Evolutionary conservation across 2,113 vertebrate genomes (phyloP), one percentile per base, ranked within the genome.

Genomic region (Regulus satrapa): DNA sequence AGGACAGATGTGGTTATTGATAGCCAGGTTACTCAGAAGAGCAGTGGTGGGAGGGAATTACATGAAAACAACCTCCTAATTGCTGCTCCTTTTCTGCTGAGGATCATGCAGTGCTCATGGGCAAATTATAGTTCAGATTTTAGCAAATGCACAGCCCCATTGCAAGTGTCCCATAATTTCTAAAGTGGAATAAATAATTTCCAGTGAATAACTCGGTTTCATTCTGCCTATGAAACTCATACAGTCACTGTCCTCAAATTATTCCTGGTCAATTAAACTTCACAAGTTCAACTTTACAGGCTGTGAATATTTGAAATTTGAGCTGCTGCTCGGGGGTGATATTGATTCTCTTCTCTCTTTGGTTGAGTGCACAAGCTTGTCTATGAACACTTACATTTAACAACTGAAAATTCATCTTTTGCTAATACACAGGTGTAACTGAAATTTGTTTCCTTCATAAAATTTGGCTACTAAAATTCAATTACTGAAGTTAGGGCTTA

Each of bases 191-290:
- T 89, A 91, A 95, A 91, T 92, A 87, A 92, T 94, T 94, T 82
- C 84, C 74, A 72, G 52, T 75, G 41, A 91, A 80, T 91, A 92
- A 91, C 43, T 79, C 7, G 0, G 36, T 51, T 78, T 55, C 51
- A 43, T 89, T 91, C 84, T 92, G 76, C 36, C 78, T 79, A 26
- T 52, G 89, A 84, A 93, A 56, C 82, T 80, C 84, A 74, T 43
- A 85, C 52, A 75, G 73, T 94, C 89, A 71, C 69, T 75, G 56
- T 92, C 89, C 63, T 92, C 94, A 94, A 85, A 94, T 96, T 91
- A 87, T 87, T 96, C 61, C 74, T 80, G 86, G 78, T 87, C 92
- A 96, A 95, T 96, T 97, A 95, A 95, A 95, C 94, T 95, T 92
- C 91, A 91, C 78, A 77, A 94, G 89, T 94, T 92, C 8, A 4